A percentile compares a stretch with the other conserved stretches of the same genome.
These are phyloP conservation scores for Cairina moschata DNA, from an alignment of 2,113 vertebrate genomes.

Conservation along the genomic window DNA sequence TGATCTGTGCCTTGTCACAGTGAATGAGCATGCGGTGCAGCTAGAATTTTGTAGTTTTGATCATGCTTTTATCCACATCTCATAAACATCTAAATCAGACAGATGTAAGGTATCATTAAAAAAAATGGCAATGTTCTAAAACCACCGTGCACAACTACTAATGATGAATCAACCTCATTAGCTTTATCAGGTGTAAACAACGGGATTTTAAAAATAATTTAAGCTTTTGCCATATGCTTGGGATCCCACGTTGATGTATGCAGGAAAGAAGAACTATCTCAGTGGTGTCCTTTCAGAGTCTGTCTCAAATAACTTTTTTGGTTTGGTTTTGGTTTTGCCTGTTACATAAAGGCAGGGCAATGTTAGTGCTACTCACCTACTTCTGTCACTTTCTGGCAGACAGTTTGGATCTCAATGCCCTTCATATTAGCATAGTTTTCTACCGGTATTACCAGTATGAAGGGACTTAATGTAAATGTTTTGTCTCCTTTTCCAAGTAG, in stretches of 20 bases:
- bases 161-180: not conserved
- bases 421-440: not conserved
- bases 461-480: not conserved
- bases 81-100: not conserved
- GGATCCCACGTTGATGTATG: not conserved
- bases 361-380: not conserved
- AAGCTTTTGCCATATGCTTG: not conserved
- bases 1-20: not conserved
- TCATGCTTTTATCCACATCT: not conserved
- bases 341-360: not conserved
- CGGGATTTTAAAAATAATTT: not conserved
- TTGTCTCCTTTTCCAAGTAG: not conserved
- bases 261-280: not conserved
- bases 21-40: fast-evolving
- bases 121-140: not conserved
- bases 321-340: not conserved
- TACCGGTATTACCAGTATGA: not conserved
- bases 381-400: not conserved
- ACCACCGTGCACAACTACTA: not conserved
- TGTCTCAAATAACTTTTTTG: not conserved
- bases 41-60: not conserved
- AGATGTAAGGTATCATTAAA: not conserved
- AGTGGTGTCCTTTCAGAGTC: not conserved
- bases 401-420: not conserved
- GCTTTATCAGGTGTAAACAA: not conserved